These are phyloP conservation scores for Pteronura brasiliensis DNA, from an alignment of 2,113 vertebrate species.

Conservation along the genomic window DNA sequence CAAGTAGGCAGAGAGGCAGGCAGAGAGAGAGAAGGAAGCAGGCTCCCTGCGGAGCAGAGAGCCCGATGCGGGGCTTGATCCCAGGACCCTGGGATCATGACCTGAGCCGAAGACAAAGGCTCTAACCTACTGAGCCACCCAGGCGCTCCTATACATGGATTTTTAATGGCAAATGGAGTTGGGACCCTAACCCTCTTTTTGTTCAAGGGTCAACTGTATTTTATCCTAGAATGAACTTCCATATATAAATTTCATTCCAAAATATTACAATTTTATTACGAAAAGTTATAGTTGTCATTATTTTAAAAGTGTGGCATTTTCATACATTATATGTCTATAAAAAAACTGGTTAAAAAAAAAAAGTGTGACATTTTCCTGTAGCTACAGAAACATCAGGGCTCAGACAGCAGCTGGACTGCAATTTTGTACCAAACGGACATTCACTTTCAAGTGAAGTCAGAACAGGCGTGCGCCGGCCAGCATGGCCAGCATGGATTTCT, in stretches of 20 bases:
- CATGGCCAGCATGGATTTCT: not conserved
- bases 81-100: too few species aligned
- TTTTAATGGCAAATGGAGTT: not conserved
- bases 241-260: not conserved
- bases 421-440: not conserved
- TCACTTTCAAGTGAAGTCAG: constrained; percentile 5
- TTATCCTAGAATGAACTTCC: not conserved
- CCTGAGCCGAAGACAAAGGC: too few species aligned
- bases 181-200: not conserved
- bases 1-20: too few species aligned
- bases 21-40: too few species aligned
- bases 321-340: not conserved
- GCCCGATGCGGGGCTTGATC: too few species aligned
- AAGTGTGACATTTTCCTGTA: not conserved
- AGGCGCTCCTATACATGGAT: not conserved
- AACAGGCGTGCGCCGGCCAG: not conserved
- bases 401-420: not conserved
- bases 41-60: too few species aligned
- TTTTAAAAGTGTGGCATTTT: not conserved
- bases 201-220: not conserved
- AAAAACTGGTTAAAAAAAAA: too few species aligned
- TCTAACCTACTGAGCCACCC: too few species aligned
- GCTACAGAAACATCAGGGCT: not conserved
- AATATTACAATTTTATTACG: not conserved
- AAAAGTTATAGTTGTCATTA: not conserved